Percentiles rank a stretch among this genome's conserved stretches.
Conservation (phyloP, 2,888 invertebrate genomes). For the Pantelozetes paolii region DNA sequence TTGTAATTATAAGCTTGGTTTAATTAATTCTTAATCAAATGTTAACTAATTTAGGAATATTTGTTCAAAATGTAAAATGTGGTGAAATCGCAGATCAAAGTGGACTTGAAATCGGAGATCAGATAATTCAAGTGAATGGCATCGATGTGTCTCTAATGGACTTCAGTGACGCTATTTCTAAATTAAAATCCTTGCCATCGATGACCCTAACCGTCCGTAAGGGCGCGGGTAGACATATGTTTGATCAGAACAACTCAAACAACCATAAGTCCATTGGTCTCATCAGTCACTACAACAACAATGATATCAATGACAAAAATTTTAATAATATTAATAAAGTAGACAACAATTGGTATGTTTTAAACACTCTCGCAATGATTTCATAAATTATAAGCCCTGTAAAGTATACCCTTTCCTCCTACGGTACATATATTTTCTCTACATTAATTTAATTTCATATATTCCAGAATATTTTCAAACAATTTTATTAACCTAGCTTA, state of each 20-base stretch:
- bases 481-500: too few species aligned
- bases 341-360: neutral
- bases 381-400: too few species aligned
- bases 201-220: slow-evolving; percentile 71
- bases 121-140: slow-evolving; percentile 83
- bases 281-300: slow-evolving; percentile 40
- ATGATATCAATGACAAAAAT: neutral
- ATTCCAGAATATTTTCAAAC: too few species aligned
- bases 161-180: slow-evolving; percentile 66
- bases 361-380: neutral
- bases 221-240: slow-evolving; percentile 57
- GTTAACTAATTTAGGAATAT: slow-evolving; percentile 62
- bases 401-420: too few species aligned
- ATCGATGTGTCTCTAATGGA: slow-evolving; percentile 63
- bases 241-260: slow-evolving; percentile 25
- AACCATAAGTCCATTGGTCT: slow-evolving; percentile 34
- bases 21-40: neutral
- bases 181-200: slow-evolving; percentile 68
- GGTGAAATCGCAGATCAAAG: slow-evolving; percentile 82
- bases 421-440: too few species aligned
- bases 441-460: too few species aligned
- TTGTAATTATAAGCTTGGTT: neutral
- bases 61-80: slow-evolving; percentile 81
- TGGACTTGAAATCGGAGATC: slow-evolving; percentile 82
- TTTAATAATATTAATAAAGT: neutral